phyloP scores from a whole-genome alignment of 2,888 invertebrate species.

The Caenorhabditis afra region DNA sequence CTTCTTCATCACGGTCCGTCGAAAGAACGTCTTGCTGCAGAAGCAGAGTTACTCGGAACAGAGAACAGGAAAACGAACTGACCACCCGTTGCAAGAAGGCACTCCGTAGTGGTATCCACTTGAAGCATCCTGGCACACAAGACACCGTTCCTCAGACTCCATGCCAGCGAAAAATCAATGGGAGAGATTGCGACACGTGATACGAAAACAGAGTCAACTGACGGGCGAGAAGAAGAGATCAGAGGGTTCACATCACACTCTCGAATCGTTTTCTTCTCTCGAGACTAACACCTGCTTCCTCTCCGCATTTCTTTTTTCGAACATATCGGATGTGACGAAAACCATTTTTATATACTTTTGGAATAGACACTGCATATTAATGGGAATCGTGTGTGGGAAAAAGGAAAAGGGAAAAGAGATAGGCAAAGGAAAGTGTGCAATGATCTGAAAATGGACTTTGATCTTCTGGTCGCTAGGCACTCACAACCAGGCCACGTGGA shows the following conservation, averaged over 20 bases:
- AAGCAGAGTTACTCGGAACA: neutral
- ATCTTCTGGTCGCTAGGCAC: too few species aligned
- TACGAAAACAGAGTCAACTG: slow-evolving; percentile 32
- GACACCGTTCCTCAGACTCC: slow-evolving; percentile 62
- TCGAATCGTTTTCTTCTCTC: slow-evolving; percentile 5
- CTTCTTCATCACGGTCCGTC: slow-evolving; percentile 80
- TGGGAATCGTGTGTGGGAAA: neutral
- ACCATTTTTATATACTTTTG: too few species aligned
- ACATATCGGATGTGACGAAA: too few species aligned
- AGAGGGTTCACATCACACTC: slow-evolving; percentile 30
- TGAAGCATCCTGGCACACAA: slow-evolving; percentile 75
- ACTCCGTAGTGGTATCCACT: slow-evolving; percentile 79
- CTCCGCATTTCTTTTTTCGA: slow-evolving; percentile 3
- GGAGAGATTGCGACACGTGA: neutral
- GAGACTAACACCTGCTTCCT: neutral
- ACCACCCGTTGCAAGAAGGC: slow-evolving; percentile 77
- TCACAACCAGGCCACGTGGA: too few species aligned
- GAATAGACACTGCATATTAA: too few species aligned
- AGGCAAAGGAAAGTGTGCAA: neutral
- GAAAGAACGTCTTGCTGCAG: slow-evolving; percentile 79
- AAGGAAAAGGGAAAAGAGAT: neutral
- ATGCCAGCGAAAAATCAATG: slow-evolving; percentile 21
- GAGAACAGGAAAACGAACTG: neutral
- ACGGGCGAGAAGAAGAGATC: slow-evolving; percentile 28
- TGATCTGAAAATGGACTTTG: slow-evolving; percentile 9